Percentiles rank a stretch among this genome's conserved stretches.
Evolutionary conservation across 1,140 invertebrate genomes (phyloP).

Genomic region (Macrotrachela quadricornifera): DNA sequence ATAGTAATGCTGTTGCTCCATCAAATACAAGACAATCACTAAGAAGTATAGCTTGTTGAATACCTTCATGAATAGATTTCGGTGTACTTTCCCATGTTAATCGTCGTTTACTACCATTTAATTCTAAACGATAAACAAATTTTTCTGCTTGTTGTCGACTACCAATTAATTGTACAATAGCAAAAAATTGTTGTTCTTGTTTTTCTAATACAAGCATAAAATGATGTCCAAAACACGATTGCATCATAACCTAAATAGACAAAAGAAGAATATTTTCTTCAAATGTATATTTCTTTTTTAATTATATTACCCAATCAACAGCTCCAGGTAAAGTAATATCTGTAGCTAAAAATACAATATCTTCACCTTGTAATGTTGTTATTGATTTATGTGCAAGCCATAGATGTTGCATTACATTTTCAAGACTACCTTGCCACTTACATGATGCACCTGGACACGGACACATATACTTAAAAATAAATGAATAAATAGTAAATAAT

Average conservation of each 20-base stretch:
- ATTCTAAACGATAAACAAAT: constrained; percentile 87
- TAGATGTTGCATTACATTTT: constrained; percentile 89
- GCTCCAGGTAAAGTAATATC: constrained; percentile 97
- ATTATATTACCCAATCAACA: constrained; percentile 64
- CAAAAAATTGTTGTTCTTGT: constrained; percentile 84
- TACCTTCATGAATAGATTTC: constrained; percentile 89
- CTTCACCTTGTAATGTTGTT: constrained; percentile 74
- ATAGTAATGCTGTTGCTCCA: constrained; percentile 84
- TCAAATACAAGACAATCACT: constrained; percentile 98
- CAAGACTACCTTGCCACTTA: constrained; percentile 91
- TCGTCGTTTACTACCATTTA: constrained; percentile 73
- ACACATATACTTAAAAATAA: constrained; percentile 57
- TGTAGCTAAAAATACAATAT: constrained; percentile 96
- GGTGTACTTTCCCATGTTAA: constrained; percentile 98
- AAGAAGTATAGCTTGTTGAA: constrained; percentile 83
- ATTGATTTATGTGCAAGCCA: constrained; percentile 96
- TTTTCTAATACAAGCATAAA: constrained; percentile 99
- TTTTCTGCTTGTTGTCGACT: constrained; percentile 95
- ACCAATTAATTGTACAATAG: constrained; percentile 94
- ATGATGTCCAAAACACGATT: constrained; percentile 91
- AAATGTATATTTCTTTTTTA: too few species aligned
- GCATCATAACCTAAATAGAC: constrained; percentile 76
- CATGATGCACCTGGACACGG: constrained; percentile 94
- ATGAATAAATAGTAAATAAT: not conserved
- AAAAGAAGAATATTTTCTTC: too few species aligned